phyloP scores from a whole-genome alignment of 2,888 invertebrate genomes.

The Magallana nippona region DNA sequence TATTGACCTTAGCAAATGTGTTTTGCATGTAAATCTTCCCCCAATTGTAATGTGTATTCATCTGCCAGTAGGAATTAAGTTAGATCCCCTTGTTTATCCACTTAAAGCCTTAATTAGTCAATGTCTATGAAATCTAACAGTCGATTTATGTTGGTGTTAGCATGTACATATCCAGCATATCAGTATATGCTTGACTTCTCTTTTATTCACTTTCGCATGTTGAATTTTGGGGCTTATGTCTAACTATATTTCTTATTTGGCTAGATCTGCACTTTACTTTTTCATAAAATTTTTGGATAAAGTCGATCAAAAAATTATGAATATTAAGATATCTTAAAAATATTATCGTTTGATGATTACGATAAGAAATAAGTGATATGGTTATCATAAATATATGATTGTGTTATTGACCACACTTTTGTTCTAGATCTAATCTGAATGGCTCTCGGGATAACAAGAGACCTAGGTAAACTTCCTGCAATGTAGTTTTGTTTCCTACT shows the following conservation, averaged over 20 bases:
- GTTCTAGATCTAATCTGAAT: constrained; percentile 24
- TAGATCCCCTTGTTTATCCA: background rate
- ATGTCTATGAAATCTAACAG: background rate
- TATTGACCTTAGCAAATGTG: no score
- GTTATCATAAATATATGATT: background rate
- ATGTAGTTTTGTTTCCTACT: background rate
- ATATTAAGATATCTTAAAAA: no score
- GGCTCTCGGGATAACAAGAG: constrained; percentile 26
- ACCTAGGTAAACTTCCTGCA: constrained; percentile 26
- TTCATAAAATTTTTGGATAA: no score
- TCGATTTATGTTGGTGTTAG: background rate
- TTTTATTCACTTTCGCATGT: background rate
- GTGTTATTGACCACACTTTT: constrained; percentile 1
- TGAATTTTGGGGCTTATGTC: no score
- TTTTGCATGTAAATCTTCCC: background rate
- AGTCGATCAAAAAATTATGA: no score
- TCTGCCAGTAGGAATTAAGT: background rate
- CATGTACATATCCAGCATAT: background rate
- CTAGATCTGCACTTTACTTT: background rate
- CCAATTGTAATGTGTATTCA: background rate
- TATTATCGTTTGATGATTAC: background rate
- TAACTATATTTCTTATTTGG: background rate
- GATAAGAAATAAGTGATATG: background rate
- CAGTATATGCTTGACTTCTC: background rate
- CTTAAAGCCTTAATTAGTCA: background rate